phyloP scores from a whole-genome alignment of 2,797 vertebrate genomes.

The Oceanodroma leucorhoa region DNA sequence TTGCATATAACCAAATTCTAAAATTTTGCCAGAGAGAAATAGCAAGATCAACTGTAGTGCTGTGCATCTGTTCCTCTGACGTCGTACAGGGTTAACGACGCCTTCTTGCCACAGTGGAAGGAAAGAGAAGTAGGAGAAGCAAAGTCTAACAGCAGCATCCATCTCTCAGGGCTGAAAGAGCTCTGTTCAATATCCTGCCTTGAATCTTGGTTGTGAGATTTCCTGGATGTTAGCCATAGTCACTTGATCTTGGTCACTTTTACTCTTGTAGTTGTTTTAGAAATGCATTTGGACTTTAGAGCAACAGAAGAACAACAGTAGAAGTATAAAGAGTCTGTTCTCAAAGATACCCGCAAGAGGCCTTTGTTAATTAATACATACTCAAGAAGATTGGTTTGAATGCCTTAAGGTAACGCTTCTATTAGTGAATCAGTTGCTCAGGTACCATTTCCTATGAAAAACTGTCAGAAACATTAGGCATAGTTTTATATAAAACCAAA shows the following conservation, averaged over 20 bases:
- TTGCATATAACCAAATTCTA: not conserved
- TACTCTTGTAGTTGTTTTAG: not conserved
- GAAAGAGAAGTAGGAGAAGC: not conserved
- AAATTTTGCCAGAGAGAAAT: not conserved
- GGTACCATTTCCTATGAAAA: not conserved
- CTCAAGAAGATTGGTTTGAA: not conserved
- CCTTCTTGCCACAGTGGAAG: not conserved
- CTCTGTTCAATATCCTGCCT: not conserved
- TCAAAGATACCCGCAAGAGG: not conserved
- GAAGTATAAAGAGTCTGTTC: not conserved
- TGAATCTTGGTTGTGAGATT: not conserved
- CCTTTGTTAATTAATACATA: not conserved
- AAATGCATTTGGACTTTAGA: not conserved
- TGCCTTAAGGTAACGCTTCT: not conserved
- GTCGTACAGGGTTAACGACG: fast-evolving
- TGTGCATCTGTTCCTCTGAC: not conserved
- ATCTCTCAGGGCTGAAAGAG: not conserved
- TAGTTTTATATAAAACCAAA: not conserved
- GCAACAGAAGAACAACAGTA: not conserved
- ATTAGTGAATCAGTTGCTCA: not conserved
- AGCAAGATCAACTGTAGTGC: not conserved
- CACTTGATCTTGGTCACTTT: not conserved
- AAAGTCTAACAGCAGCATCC: not conserved
- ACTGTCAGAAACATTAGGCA: fast-evolving
- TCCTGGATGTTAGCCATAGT: not conserved